A percentile compares a stretch with the other conserved stretches of the same genome.
Evolutionary conservation across 1,140 invertebrate genomes (phyloP).

Genomic region (Phocides pigmalion): DNA sequence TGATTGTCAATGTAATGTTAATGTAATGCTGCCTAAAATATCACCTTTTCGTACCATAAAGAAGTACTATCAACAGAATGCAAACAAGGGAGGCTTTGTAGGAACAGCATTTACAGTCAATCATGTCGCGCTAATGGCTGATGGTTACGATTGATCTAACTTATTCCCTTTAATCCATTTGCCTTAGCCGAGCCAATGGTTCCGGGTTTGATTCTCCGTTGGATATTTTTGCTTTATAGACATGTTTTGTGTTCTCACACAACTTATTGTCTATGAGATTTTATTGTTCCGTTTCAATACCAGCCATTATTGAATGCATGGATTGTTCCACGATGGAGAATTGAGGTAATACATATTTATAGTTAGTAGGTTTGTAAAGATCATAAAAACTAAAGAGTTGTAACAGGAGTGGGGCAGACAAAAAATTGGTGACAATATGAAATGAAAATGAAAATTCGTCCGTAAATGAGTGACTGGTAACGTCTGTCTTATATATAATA

Average conservation of each 20-base stretch:
- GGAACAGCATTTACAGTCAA: not conserved
- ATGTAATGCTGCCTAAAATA: not conserved
- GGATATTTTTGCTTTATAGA: slow-evolving; percentile 20
- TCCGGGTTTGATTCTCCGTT: slow-evolving; percentile 14
- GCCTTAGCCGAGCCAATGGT: not conserved
- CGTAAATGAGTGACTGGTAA: too few relatives aligned
- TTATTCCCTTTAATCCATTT: not conserved
- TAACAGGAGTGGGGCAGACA: too few relatives aligned
- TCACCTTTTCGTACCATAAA: not conserved
- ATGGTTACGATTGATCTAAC: slow-evolving; percentile 5
- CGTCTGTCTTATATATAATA: too few relatives aligned
- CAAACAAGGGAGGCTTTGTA: not conserved
- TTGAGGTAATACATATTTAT: too few relatives aligned
- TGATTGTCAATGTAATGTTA: not conserved
- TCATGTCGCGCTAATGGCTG: slow-evolving; percentile 5
- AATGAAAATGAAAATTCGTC: too few relatives aligned
- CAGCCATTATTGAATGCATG: not conserved
- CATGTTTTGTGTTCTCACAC: slow-evolving; percentile 6
- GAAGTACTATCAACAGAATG: not conserved
- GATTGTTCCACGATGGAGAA: too few relatives aligned
- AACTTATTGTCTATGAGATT: not conserved
- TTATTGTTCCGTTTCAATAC: not conserved
- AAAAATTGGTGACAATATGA: too few relatives aligned
- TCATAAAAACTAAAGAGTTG: too few relatives aligned
- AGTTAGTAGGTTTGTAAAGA: too few relatives aligned